phyloP scores from a whole-genome alignment of 30 jellyfish, hydroid and myxozoan genomes.

The Chrysaora quinquecirrha region DNA sequence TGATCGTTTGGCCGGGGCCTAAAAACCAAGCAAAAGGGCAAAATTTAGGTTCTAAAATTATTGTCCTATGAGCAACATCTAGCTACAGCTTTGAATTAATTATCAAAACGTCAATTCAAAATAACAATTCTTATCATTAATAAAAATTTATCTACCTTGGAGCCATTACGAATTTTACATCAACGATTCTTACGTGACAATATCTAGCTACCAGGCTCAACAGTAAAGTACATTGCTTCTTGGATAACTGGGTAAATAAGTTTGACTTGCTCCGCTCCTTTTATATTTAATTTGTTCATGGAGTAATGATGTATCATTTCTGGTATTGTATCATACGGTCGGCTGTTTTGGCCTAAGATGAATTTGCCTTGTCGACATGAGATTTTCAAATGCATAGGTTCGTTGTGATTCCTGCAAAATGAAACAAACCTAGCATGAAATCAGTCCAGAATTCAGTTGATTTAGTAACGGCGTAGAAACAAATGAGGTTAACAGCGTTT shows the following conservation, averaged over 20 bases:
- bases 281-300: slow-evolving; percentile 78
- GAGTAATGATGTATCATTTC: slow-evolving; percentile 92
- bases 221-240: slow-evolving; percentile 94
- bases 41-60: no score
- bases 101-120: no score
- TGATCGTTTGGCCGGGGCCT: no score
- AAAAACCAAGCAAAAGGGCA: no score
- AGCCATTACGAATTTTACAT: no score
- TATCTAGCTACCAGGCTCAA: slow-evolving; percentile 96
- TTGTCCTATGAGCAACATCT: no score
- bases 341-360: slow-evolving; percentile 89
- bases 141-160: no score
- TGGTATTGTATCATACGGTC: slow-evolving; percentile 95
- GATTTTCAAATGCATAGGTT: slow-evolving; percentile 92
- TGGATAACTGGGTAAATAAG: slow-evolving; percentile 88
- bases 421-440: neutral
- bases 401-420: slow-evolving; percentile 84
- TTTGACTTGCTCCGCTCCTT: slow-evolving; percentile 96
- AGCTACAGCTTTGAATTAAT: no score
- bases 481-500: no score
- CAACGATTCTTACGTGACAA: no score
- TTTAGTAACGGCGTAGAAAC: no score
- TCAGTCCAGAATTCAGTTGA: no score
- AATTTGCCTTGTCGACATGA: slow-evolving; percentile 87
- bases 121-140: neutral